These are phyloP conservation scores for Sebastes taczanowskii DNA, from an alignment of 2,797 vertebrate species.

Conservation along the genomic window DNA sequence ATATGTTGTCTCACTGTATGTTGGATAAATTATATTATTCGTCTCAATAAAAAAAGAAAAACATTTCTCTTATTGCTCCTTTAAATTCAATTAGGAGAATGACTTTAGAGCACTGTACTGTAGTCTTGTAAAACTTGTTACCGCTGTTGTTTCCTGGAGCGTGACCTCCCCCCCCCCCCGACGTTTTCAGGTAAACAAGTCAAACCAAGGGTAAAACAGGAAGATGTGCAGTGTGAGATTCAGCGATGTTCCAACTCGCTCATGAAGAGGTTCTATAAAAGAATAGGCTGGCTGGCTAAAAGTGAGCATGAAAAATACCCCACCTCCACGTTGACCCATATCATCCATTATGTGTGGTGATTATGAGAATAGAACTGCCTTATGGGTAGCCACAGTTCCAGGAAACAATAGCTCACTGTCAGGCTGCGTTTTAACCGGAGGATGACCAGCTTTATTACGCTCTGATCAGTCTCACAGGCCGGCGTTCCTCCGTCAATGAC, in stretches of 20 bases:
- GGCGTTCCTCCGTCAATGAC: slow-evolving; percentile 56
- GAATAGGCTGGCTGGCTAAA: slow-evolving; percentile 83
- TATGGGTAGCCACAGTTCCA: slow-evolving; percentile 78
- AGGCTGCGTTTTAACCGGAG: slow-evolving; percentile 69
- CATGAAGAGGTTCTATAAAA: slow-evolving; percentile 78
- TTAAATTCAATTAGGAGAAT: slow-evolving; percentile 34
- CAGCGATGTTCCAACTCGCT: slow-evolving; percentile 67
- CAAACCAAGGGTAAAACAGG: slow-evolving; percentile 81
- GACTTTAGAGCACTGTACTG: background rate
- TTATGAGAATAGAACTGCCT: slow-evolving; percentile 85
- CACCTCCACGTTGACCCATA: slow-evolving; percentile 85
- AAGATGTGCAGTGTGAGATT: slow-evolving; percentile 65
- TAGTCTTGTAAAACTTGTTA: slow-evolving; percentile 32
- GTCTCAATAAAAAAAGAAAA: too few species aligned
- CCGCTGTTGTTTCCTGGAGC: slow-evolving; percentile 22
- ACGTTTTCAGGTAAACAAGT: slow-evolving; percentile 76
- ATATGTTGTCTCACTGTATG: too few species aligned
- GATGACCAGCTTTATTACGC: slow-evolving; percentile 74
- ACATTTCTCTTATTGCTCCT: slow-evolving; percentile 6
- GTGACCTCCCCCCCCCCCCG: slow-evolving; percentile 62
- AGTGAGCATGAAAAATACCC: slow-evolving; percentile 88
- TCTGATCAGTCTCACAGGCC: slow-evolving; percentile 61
- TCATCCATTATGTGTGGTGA: slow-evolving; percentile 87
- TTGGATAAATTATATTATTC: too few species aligned
- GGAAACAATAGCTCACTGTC: slow-evolving; percentile 83